Conservation (phyloP, 2,113 vertebrate species). For the Podocnemis expansa region DNA sequence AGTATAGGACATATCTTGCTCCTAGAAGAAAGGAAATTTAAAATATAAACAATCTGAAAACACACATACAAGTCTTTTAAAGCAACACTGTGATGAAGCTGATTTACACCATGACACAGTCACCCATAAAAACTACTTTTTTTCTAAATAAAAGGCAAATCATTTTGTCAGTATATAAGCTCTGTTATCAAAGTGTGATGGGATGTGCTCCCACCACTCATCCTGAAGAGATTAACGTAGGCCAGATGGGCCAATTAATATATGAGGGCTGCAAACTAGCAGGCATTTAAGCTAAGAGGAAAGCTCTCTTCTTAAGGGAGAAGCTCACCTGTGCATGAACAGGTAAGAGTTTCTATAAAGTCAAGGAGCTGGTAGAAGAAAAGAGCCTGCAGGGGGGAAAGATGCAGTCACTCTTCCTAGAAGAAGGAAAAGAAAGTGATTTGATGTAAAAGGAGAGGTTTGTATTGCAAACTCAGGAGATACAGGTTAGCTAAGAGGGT, state of each 20-base stretch:
- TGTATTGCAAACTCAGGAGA: background rate
- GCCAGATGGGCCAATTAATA: too few relatives aligned
- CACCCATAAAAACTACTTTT: too few relatives aligned
- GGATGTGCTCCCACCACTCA: too few relatives aligned
- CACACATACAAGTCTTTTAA: slow-evolving; percentile 31
- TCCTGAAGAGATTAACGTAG: too few relatives aligned
- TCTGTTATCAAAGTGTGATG: too few relatives aligned
- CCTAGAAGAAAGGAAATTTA: background rate
- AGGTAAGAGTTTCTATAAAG: too few relatives aligned
- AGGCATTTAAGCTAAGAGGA: background rate
- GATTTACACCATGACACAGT: slow-evolving; percentile 1
- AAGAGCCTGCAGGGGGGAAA: too few relatives aligned
- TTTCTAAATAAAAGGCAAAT: slow-evolving; percentile 7
- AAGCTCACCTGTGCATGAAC: background rate
- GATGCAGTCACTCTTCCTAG: background rate
- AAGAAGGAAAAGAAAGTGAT: background rate
- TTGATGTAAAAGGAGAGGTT: background rate
- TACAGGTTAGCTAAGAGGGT: background rate
- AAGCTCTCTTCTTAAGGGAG: background rate
- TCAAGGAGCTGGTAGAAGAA: background rate
- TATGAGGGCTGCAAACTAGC: background rate
- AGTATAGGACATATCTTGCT: background rate
- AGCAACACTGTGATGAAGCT: background rate
- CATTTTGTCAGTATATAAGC: background rate
- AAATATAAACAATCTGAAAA: background rate